Evolutionary conservation across 2,888 invertebrate species (phyloP), one percentile per base, ranked within the genome.

Genomic region (Eupithecia tripunctaria): DNA sequence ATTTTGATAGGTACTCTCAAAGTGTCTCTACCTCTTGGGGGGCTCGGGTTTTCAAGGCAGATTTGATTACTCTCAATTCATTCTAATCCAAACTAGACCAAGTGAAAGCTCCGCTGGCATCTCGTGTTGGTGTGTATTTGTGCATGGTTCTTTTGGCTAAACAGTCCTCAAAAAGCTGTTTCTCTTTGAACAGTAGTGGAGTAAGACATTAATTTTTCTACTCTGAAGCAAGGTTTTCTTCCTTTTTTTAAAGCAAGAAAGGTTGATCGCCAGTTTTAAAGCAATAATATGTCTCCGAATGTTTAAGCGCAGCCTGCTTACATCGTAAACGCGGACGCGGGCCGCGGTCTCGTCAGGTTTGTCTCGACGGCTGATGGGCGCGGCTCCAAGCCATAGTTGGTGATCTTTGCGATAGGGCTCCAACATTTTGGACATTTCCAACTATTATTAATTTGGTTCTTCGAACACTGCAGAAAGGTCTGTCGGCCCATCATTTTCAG

Each of bases 261-360:
- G 43, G 18, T 43, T 43, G 6, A 15, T 41, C 5, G 18, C 14
- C 14, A n/a, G 18, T n/a, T 21, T 21, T 3, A 51, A 51, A 21
- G 51, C 12, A 21, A 47, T n/a, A n/a, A 7, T n/a, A 47, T 47
- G 7, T 47, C 43, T 41, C 3, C 41, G 41, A 41, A 41, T 41
- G 7, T n/a, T 47, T 47, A 47, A 47, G n/a, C n/a, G 12, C 4
- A 51, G 29, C 15, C 60, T 18, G 60, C 27, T 27, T 25, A 51
- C 18, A n/a, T 1, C 21, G 59, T 1, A 32, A 32, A 14, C 8
- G 32, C 18, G 62, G 32, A 2, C 29, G 8, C 32, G 60, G 27
- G 14, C 12, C n/a, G 59, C 76, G 79, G 77, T 7, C 76, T 77
- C 62, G 76, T 78, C 79, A 76, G 71, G 77, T 77, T 18, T 4